These are phyloP conservation scores for Archocentrus centrarchus DNA, from an alignment of 2,113 vertebrate species.

Conservation along the genomic window DNA sequence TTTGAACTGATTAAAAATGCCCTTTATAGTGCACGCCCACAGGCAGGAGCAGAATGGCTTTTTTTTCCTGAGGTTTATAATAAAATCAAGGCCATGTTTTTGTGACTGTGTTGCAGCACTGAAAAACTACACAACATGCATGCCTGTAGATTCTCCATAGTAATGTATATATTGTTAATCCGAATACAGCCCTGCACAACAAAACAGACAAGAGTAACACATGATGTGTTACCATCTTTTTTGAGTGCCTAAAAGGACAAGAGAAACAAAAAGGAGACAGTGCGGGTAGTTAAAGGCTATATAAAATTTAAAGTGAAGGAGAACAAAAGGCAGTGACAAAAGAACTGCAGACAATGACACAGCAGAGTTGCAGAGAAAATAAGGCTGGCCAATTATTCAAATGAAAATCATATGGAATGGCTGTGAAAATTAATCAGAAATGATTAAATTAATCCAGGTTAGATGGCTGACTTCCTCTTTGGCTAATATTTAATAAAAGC, in stretches of 20 bases:
- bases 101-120: neutral
- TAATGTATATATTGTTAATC: neutral
- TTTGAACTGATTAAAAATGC: conserved; percentile 77
- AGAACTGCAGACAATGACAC: conserved; percentile 49
- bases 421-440: conserved; percentile 67
- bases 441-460: conserved; percentile 72
- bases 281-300: conserved; percentile 28
- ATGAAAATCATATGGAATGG: conserved; percentile 54
- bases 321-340: conserved; percentile 36
- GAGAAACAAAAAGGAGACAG: conserved; percentile 27
- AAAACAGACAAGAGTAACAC: conserved; percentile 27
- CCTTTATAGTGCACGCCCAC: conserved; percentile 68
- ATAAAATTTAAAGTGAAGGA: conserved; percentile 36
- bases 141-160: neutral
- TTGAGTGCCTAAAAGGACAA: conserved; percentile 31
- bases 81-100: conserved; percentile 22
- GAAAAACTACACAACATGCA: neutral
- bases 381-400: conserved; percentile 59
- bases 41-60: conserved; percentile 51
- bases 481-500: conserved; percentile 67
- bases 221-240: conserved; percentile 55
- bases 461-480: conserved; percentile 61
- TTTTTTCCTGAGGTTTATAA: conserved; percentile 50
- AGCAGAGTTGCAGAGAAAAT: conserved; percentile 50
- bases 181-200: neutral